A percentile compares a stretch with the other conserved stretches of the same genome.
Conservation (phyloP, 2,797 vertebrate genomes). For the Antrozous pallidus region DNA sequence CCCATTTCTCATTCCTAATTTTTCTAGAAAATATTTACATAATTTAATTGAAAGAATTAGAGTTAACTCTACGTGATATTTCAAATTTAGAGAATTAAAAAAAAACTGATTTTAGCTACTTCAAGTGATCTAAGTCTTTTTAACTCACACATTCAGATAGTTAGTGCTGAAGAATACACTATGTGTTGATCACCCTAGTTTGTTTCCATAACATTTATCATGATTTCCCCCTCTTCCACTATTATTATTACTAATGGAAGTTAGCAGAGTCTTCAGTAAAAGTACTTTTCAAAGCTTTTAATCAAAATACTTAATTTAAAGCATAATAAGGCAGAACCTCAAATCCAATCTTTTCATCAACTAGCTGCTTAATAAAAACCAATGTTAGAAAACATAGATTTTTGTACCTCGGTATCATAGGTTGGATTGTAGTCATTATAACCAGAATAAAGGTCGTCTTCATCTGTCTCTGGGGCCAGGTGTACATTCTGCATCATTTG, state of each 20-base stretch:
- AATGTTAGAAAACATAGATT: neutral
- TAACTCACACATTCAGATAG: neutral
- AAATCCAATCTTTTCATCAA: conserved; percentile 28
- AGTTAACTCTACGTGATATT: neutral
- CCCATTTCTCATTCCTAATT: neutral
- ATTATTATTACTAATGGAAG: neutral
- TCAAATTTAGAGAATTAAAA: conserved; percentile 27
- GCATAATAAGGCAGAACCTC: neutral
- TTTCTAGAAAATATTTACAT: conserved; percentile 28
- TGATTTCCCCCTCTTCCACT: neutral
- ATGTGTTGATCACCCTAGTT: neutral
- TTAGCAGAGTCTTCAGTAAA: neutral
- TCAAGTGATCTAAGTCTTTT: neutral
- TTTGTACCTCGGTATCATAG: conserved; percentile 92
- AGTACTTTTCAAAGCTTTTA: conserved; percentile 11
- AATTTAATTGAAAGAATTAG: conserved; percentile 17
- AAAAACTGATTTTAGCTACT: neutral
- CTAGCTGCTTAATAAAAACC: neutral
- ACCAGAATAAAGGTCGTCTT: conserved; percentile 96
- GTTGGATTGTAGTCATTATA: conserved; percentile 98
- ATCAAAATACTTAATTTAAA: conserved; percentile 20
- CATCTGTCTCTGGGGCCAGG: conserved; percentile 87
- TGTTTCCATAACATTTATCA: neutral
- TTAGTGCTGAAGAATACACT: neutral
- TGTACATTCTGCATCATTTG: conserved; percentile 93